A percentile compares a stretch with the other conserved stretches of the same genome.
These are phyloP conservation scores for Pogonocherus hispidulus DNA, from an alignment of 2,888 invertebrate species.

Conservation along the genomic window DNA sequence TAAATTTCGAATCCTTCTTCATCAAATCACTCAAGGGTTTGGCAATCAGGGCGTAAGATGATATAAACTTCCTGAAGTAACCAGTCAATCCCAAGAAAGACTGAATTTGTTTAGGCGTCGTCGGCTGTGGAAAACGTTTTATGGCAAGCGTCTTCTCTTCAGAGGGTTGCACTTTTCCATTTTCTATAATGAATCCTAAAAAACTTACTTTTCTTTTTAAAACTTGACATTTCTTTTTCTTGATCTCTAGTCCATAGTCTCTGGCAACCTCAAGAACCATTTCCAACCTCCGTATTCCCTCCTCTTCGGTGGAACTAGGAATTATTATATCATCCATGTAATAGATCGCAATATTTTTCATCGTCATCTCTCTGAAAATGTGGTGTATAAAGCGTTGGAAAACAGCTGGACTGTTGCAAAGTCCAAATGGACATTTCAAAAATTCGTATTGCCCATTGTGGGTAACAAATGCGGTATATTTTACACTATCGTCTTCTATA, in stretches of 20 bases:
- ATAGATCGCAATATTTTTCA: conserved; percentile 33
- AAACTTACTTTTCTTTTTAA: conserved; percentile 45
- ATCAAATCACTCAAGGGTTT: conserved; percentile 58
- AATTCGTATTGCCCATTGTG: conserved; percentile 33
- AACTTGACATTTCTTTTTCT: conserved; percentile 63
- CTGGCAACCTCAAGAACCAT: conserved; percentile 50
- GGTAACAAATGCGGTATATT: conserved; percentile 41
- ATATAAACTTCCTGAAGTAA: conserved; percentile 60
- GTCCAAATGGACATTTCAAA: too few species aligned
- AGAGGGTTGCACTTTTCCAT: conserved; percentile 53
- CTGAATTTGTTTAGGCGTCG: conserved; percentile 52
- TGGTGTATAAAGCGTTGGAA: too few species aligned
- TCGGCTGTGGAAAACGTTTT: conserved; percentile 54
- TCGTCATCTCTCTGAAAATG: too few species aligned
- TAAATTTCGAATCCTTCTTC: conserved; percentile 46
- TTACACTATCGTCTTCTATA: conserved; percentile 34
- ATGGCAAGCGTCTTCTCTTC: conserved; percentile 54
- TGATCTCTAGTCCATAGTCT: conserved; percentile 55
- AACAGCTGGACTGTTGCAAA: too few species aligned
- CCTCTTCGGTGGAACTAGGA: conserved; percentile 29
- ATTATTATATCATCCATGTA: conserved; percentile 57
- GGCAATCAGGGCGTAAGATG: conserved; percentile 55
- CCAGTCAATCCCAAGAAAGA: conserved; percentile 60
- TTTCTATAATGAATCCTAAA: conserved; percentile 56
- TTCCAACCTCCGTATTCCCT: conserved; percentile 54